Percentiles rank a stretch among this genome's conserved stretches.
These are phyloP conservation scores for Pseudeuparius sepicola DNA, from an alignment of 2,888 invertebrate genomes.

Conservation along the genomic window DNA sequence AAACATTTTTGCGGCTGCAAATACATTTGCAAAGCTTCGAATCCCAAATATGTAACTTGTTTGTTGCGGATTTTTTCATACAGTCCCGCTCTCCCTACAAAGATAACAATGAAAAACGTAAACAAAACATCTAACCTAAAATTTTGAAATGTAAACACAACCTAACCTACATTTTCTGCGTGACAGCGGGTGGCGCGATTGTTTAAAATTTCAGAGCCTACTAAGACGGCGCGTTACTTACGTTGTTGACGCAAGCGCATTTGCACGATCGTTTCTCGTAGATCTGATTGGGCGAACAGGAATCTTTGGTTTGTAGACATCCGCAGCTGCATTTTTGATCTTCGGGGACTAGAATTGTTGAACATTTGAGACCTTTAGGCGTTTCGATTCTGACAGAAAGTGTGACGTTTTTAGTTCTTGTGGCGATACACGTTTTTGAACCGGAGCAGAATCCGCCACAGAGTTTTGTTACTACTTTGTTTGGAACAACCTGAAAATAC, in stretches of 20 bases:
- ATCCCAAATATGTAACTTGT: too few species aligned
- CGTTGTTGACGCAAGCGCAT: neutral
- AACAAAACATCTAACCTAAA: too few species aligned
- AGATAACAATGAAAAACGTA: too few species aligned
- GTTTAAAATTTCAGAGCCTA: too few species aligned
- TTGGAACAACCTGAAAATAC: conserved; percentile 28
- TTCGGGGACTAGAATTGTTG: neutral
- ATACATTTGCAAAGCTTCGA: too few species aligned
- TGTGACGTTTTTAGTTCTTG: neutral
- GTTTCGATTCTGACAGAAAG: neutral
- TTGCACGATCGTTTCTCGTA: neutral
- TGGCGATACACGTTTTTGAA: conserved; percentile 24
- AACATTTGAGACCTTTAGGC: neutral
- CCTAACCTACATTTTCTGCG: too few species aligned
- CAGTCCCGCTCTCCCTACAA: too few species aligned
- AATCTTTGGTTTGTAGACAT: neutral
- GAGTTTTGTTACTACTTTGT: conserved; percentile 30
- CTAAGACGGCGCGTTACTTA: too few species aligned
- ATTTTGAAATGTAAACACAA: too few species aligned
- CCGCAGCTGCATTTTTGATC: conserved; percentile 1
- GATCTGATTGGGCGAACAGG: conserved; percentile 1
- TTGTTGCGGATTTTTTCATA: too few species aligned
- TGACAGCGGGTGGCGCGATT: too few species aligned
- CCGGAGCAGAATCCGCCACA: conserved; percentile 33
- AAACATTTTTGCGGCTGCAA: too few species aligned